Evolutionary conservation across 2,113 vertebrate genomes (phyloP).

Genomic region (Meleagris gallopavo): DNA sequence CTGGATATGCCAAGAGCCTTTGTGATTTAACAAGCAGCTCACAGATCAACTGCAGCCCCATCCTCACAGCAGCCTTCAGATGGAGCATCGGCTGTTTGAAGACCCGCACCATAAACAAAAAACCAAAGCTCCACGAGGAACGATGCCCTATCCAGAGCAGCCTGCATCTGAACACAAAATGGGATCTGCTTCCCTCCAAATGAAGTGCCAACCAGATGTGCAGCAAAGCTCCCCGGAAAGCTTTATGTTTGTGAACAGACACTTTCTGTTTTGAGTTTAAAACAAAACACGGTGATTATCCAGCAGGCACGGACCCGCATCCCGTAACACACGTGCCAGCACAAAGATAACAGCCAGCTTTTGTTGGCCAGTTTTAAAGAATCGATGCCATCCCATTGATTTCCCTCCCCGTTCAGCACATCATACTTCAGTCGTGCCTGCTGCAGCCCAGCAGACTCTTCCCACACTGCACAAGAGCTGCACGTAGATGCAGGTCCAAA

Average conservation of each 20-base stretch:
- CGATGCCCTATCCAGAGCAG: neutral
- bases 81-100: neutral
- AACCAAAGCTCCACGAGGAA: neutral
- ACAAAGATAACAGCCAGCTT: slow-evolving; percentile 28
- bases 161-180: neutral
- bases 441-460: neutral
- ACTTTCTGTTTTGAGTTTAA: slow-evolving; percentile 1
- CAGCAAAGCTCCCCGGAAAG: slow-evolving; percentile 2
- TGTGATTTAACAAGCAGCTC: neutral
- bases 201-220: neutral
- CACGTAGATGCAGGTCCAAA: neutral
- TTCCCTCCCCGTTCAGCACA: neutral
- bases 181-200: slow-evolving; percentile 7
- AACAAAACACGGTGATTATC: neutral
- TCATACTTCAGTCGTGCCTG: neutral
- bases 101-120: neutral
- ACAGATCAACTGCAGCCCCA: neutral
- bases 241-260: neutral
- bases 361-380: neutral
- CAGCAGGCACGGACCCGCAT: slow-evolving; percentile 54
- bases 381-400: slow-evolving; percentile 30
- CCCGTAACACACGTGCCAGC: neutral
- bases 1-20: neutral
- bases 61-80: neutral
- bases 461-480: neutral